phyloP scores from a whole-genome alignment of 2,113 vertebrate species.

The Chionodraco myersi region DNA sequence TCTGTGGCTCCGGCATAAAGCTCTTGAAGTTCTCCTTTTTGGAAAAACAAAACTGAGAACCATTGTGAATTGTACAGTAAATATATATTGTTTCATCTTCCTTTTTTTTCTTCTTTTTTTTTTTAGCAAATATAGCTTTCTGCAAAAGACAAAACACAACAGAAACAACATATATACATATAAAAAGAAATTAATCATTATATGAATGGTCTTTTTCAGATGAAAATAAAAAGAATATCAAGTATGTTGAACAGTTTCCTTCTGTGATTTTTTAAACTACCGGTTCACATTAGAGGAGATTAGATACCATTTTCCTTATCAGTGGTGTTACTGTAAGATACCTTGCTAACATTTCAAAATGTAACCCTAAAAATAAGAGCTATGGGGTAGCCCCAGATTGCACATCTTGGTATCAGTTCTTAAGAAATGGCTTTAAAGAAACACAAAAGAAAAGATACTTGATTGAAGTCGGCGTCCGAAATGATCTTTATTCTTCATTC shows the following conservation, averaged over 20 bases:
- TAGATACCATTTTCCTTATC: not conserved
- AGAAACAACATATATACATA: conserved; percentile 25
- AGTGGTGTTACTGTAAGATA: not conserved
- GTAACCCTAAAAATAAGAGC: not conserved
- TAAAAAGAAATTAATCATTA: conserved; percentile 34
- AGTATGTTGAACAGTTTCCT: conserved; percentile 5
- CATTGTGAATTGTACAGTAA: conserved; percentile 66
- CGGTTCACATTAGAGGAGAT: not conserved
- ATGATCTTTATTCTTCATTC: too few relatives aligned
- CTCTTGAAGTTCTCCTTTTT: conserved; percentile 13
- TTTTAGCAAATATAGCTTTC: conserved; percentile 62
- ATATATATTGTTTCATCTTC: conserved; percentile 47
- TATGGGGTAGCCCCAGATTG: not conserved
- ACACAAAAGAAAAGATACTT: not conserved
- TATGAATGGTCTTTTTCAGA: conserved; percentile 50
- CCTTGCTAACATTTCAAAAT: not conserved
- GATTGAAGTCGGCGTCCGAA: not conserved
- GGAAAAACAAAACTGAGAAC: not conserved
- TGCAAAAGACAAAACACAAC: conserved; percentile 69
- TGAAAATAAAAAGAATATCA: conserved; percentile 38
- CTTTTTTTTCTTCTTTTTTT: conserved; percentile 26
- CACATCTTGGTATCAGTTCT: not conserved
- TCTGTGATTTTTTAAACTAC: not conserved
- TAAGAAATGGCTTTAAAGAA: not conserved
- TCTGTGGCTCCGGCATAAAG: conserved; percentile 89